A percentile compares a stretch with the other conserved stretches of the same genome.
phyloP scores from a whole-genome alignment of 2,797 vertebrate species.

The Clarias pachynema region DNA sequence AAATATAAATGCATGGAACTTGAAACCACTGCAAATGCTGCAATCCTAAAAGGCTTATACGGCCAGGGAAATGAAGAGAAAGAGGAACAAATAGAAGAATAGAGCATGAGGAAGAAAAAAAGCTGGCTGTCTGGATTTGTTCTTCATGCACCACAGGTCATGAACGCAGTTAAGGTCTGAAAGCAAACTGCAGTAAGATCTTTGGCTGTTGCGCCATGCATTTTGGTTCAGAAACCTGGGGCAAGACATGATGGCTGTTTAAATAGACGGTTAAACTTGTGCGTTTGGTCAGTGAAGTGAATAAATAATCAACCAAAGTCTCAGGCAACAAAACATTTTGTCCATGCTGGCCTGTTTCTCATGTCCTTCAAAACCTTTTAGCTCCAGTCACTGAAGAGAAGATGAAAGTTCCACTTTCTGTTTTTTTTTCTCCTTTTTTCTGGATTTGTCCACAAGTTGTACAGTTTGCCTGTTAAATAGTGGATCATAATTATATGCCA shows the following conservation, averaged over 20 bases:
- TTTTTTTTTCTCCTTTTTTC: not conserved
- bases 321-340: conserved; percentile 35
- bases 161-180: conserved; percentile 26
- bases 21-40: conserved; percentile 4
- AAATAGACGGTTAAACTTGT: conserved; percentile 49
- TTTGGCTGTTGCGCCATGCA: conserved; percentile 66
- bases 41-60: not conserved
- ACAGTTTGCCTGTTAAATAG: conserved; percentile 23
- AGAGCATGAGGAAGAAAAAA: conserved; percentile 3
- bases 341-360: conserved; percentile 25
- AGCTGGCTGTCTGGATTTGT: conserved; percentile 24
- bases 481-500: not conserved
- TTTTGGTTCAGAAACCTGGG: conserved; percentile 6
- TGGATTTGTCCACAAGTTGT: conserved; percentile 41
- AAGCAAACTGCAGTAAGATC: conserved; percentile 55
- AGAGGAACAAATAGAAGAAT: conserved; percentile 6
- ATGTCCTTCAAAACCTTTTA: conserved; percentile 10
- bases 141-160: conserved; percentile 31
- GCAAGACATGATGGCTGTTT: conserved; percentile 14
- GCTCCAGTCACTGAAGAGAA: conserved; percentile 6
- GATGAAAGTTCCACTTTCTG: not conserved
- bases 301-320: conserved; percentile 48
- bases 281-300: conserved; percentile 38
- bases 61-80: not conserved
- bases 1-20: conserved; percentile 29